Percentiles rank a stretch among this genome's conserved stretches.
Conservation (phyloP, 1,140 invertebrate genomes). For the Stegodyphus mimosarum region DNA sequence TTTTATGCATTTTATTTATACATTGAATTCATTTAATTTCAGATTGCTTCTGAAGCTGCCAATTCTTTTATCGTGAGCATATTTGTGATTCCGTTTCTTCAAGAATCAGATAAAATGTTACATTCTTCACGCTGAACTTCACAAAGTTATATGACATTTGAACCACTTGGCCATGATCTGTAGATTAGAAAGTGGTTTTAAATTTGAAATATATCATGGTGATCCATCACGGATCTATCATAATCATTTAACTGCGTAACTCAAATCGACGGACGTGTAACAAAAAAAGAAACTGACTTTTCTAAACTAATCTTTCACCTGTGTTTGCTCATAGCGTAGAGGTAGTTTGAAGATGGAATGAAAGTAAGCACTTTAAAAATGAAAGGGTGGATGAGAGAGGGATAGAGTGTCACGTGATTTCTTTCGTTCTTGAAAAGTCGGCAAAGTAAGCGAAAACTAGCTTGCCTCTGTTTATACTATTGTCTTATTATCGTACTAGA, state of each 20-base stretch:
- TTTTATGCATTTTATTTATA: too few relatives aligned
- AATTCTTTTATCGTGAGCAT: too few relatives aligned
- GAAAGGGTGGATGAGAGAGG: conserved; percentile 33
- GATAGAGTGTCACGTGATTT: conserved; percentile 34
- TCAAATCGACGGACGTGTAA: conserved; percentile 9
- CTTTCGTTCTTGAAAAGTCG: conserved; percentile 28
- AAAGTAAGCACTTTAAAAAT: conserved; percentile 23
- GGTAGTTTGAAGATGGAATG: conserved; percentile 7
- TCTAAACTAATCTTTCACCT: conserved; percentile 29
- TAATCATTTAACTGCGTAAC: conserved; percentile 25
- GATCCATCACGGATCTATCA: conserved; percentile 22
- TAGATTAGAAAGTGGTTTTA: too few relatives aligned
- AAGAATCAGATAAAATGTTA: too few relatives aligned
- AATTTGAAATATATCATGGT: neutral
- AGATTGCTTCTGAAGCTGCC: too few relatives aligned
- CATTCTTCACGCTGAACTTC: too few relatives aligned
- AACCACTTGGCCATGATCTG: too few relatives aligned
- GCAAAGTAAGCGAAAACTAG: conserved; percentile 34
- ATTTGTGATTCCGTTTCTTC: too few relatives aligned
- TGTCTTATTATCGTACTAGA: too few relatives aligned
- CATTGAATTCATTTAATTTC: too few relatives aligned
- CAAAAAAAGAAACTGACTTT: conserved; percentile 13
- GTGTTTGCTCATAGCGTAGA: conserved; percentile 19
- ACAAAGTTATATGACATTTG: too few relatives aligned
- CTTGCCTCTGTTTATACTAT: neutral